Conservation (phyloP, 2,113 vertebrate genomes). For the Probosciger aterrimus region DNA sequence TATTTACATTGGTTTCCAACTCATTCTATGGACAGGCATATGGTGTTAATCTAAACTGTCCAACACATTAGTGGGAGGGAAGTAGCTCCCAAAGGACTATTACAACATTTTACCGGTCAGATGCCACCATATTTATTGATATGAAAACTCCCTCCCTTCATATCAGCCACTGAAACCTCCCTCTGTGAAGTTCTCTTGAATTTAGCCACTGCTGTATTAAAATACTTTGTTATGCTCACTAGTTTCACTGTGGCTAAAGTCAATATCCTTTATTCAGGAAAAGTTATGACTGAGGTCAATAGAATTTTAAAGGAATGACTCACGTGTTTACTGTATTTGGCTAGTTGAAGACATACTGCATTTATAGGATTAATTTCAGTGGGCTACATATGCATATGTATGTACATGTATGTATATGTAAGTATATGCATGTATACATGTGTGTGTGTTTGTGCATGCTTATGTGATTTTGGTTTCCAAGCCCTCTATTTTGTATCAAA, state of each 20-base stretch:
- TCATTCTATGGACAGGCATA: background rate
- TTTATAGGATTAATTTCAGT: conserved; percentile 29
- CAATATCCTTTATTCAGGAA: background rate
- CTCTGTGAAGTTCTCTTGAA: background rate
- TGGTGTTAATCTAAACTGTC: background rate
- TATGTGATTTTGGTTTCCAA: conserved; percentile 22
- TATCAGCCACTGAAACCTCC: background rate
- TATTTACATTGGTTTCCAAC: background rate
- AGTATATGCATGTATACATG: background rate
- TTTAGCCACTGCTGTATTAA: background rate
- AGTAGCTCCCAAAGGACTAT: conserved; percentile 8
- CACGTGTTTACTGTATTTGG: background rate
- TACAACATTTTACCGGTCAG: background rate
- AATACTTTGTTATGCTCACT: background rate
- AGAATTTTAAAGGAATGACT: background rate
- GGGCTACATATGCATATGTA: background rate
- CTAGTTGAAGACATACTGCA: background rate
- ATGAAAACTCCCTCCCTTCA: background rate
- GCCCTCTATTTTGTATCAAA: conserved; percentile 22
- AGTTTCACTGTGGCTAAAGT: background rate
- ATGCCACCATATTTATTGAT: background rate
- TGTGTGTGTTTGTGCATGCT: background rate
- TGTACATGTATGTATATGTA: no score
- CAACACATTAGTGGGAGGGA: background rate
- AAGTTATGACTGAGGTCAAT: background rate